Evolutionary conservation across 2,888 invertebrate genomes (phyloP), one percentile per base, ranked within the genome.

Genomic region (Deroplatys truncata): DNA sequence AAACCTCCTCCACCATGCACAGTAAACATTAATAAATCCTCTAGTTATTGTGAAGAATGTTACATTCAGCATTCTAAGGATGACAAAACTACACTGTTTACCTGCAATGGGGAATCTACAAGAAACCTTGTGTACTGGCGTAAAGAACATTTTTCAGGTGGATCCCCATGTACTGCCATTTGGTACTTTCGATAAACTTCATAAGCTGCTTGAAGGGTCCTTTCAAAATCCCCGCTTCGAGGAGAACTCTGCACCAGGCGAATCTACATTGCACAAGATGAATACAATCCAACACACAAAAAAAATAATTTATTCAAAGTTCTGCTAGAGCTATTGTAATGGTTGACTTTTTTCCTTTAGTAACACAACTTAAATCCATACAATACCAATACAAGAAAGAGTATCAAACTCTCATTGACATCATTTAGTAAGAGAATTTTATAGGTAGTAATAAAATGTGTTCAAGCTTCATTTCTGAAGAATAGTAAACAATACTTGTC

Each of bases 171-270:
- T 92, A 99, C 95, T 85, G 94, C 93, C 93, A 96, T 96, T 95
- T 99, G 99, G 94, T 99, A 99, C 93, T 97, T 97, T 92, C 95
- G 95, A 94, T 98, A 99, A 84, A 99, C 93, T 82, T 92, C 92
- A 92, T 95, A 95, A 49, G 95, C 95, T 91, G 94, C 94, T 91
- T 95, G 94, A 90, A 96, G 94, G 16, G 94, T 94, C 88, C 93
- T 94, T 91, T 94, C 92, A 94, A 94, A 95, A 91, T 95, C 95
- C 0, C 93, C 92, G 91, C 95, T 95, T 5, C 94, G 94, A 91
- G 94, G 95, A 92, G 93, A 93, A 91, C 95, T 96, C 92, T 95
- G 94, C 90, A 97, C 95, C 93, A 97, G 93, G 93, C 95, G 96
- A 91, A 97, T 95, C 97, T 97, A 94, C 92, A 93, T 94, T 35